Evolutionary conservation across 2,113 vertebrate species (phyloP).

Genomic region (Noturus placidus): DNA sequence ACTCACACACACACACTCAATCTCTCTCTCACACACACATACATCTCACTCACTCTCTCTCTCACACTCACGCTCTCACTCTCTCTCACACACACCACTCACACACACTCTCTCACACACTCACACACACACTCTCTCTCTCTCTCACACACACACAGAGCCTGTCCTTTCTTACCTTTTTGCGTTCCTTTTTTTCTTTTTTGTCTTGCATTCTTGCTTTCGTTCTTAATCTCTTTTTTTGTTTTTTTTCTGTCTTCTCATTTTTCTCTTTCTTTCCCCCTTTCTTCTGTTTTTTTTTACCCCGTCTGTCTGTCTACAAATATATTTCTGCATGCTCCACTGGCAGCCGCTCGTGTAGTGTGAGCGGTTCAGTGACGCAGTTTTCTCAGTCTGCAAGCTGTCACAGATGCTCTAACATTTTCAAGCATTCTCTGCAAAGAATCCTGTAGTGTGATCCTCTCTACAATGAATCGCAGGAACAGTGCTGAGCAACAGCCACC

Average conservation of each 20-base stretch:
- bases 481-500: constrained; percentile 5
- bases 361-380: neutral
- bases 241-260: too few species aligned
- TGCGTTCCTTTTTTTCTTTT: too few species aligned
- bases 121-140: neutral
- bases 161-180: too few species aligned
- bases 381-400: constrained; percentile 8
- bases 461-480: neutral
- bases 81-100: too few species aligned
- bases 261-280: neutral
- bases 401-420: constrained; percentile 2
- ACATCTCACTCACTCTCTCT: too few species aligned
- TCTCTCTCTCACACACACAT: too few species aligned
- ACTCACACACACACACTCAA: neutral
- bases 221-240: neutral
- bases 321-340: neutral
- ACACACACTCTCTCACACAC: neutral
- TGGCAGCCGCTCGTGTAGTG: neutral
- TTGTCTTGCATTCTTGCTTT: too few species aligned
- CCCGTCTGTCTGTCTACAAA: neutral
- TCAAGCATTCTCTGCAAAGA: neutral
- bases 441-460: neutral
- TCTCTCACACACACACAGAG: neutral
- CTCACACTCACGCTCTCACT: neutral
- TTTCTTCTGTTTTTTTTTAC: neutral